A percentile compares a stretch with the other conserved stretches of the same genome.
phyloP scores from a whole-genome alignment of 1,140 invertebrate genomes.

The Conus ventricosus region DNA sequence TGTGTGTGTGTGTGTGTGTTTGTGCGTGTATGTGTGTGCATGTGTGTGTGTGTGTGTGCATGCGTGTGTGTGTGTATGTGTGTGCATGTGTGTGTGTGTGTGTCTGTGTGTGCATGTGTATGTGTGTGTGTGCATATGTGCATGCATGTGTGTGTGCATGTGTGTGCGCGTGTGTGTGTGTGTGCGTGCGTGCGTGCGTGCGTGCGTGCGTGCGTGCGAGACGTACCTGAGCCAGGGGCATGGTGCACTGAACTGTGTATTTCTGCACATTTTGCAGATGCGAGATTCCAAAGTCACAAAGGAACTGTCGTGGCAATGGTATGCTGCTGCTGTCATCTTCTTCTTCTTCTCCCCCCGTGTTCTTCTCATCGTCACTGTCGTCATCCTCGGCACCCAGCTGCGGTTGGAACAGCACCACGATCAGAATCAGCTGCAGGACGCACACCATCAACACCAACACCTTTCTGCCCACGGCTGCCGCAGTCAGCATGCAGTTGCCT shows the following conservation, averaged over 20 bases:
- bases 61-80: neutral
- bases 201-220: too few relatives aligned
- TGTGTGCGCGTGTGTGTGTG: too few relatives aligned
- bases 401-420: conserved; percentile 1
- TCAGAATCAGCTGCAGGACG: conserved; percentile 16
- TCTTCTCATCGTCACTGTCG: neutral
- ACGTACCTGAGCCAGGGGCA: neutral
- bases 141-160: too few relatives aligned
- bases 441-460: conserved; percentile 1
- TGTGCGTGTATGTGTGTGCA: too few relatives aligned
- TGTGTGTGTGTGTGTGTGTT: too few relatives aligned
- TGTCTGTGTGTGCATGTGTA: neutral
- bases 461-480: neutral
- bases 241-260: neutral
- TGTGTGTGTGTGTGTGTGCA: conserved; percentile 6
- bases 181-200: too few relatives aligned
- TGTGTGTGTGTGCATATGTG: too few relatives aligned
- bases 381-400: neutral
- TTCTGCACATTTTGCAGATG: neutral
- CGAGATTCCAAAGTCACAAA: neutral
- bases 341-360: neutral
- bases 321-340: neutral
- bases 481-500: conserved; percentile 29
- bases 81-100: neutral
- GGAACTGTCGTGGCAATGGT: neutral